These are phyloP conservation scores for Archips crataeganus DNA, from an alignment of 2,888 invertebrate genomes.

Conservation along the genomic window DNA sequence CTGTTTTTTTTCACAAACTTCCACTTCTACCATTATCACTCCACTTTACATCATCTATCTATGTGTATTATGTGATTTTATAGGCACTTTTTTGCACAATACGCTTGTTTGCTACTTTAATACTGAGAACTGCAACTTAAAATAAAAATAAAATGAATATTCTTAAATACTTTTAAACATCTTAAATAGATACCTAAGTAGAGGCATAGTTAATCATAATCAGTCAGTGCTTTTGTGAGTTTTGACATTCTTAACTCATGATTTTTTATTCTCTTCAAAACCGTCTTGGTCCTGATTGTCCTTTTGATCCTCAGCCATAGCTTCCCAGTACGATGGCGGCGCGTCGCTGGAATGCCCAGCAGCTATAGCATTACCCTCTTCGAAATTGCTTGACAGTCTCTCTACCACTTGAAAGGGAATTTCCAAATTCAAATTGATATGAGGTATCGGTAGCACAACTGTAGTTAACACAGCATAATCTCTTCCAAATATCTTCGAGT, in stretches of 20 bases:
- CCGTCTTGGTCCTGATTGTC: background rate
- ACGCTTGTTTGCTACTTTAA: background rate
- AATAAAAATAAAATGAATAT: no score
- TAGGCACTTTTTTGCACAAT: no score
- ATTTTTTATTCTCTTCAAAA: background rate
- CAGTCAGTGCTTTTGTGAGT: background rate
- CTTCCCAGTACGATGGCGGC: conserved; percentile 30
- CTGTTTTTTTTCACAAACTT: background rate
- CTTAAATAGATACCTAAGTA: no score
- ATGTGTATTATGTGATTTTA: no score
- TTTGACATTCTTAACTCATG: background rate
- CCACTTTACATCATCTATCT: no score
- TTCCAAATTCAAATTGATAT: conserved; percentile 24
- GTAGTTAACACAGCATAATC: conserved; percentile 19
- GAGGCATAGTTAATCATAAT: background rate
- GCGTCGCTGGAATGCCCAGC: conserved; percentile 3
- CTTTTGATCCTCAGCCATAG: conserved; percentile 22
- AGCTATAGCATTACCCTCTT: background rate
- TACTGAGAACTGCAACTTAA: background rate
- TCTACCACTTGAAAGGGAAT: conserved; percentile 32
- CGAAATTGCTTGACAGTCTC: background rate
- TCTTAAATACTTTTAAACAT: no score
- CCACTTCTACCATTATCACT: no score
- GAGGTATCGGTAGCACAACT: conserved; percentile 19
- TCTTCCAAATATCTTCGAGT: conserved; percentile 22